Conservation (phyloP, 2,113 vertebrate genomes). For the Sceloporus undulatus region DNA sequence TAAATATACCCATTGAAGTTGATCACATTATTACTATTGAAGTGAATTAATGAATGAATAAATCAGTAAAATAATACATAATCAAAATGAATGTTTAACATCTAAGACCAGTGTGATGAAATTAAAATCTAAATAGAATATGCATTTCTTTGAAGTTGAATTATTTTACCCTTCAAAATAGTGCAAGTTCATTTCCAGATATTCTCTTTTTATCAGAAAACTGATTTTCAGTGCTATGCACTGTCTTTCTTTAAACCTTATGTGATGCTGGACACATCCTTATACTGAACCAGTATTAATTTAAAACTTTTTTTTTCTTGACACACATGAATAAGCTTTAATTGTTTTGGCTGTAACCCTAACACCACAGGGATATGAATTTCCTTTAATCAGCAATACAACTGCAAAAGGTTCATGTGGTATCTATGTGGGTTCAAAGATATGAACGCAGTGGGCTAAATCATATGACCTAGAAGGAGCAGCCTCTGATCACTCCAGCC, state of each 20-base stretch:
- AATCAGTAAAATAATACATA: constrained; percentile 67
- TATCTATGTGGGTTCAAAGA: too few species aligned
- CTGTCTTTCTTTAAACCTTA: constrained; percentile 38
- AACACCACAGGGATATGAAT: background rate
- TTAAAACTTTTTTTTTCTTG: constrained; percentile 47
- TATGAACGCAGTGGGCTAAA: too few species aligned
- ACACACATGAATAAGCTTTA: background rate
- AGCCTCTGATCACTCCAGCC: too few species aligned
- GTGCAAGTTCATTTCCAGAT: constrained; percentile 46
- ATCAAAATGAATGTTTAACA: constrained; percentile 72
- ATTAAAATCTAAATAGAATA: constrained; percentile 68
- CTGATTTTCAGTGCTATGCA: constrained; percentile 58
- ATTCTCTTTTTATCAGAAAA: constrained; percentile 48
- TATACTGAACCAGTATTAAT: constrained; percentile 47
- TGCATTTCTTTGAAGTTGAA: constrained; percentile 64
- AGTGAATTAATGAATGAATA: constrained; percentile 67
- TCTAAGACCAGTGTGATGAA: constrained; percentile 62
- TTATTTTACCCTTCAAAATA: constrained; percentile 62
- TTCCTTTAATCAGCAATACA: background rate
- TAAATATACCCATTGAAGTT: constrained; percentile 67
- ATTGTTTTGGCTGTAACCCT: background rate
- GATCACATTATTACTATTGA: constrained; percentile 59
- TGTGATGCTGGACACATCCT: background rate
- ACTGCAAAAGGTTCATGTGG: background rate
- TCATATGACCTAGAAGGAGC: too few species aligned